Conservation (phyloP, 1,140 invertebrate genomes). For the Nasonia giraulti region DNA sequence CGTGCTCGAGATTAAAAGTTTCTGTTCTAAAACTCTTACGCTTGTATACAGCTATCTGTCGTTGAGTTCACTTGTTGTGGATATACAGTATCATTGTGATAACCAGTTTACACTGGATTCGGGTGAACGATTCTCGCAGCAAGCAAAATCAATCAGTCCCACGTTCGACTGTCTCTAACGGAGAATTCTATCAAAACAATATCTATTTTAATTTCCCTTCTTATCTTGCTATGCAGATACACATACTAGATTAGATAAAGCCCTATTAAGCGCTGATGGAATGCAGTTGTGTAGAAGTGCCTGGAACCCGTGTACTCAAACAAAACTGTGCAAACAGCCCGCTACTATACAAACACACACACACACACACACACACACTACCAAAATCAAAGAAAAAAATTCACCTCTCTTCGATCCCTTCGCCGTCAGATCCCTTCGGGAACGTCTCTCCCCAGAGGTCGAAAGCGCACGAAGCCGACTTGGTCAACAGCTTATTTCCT, state of each 20-base stretch:
- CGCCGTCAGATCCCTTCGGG: too few relatives aligned
- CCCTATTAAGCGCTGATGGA: neutral
- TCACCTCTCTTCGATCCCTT: too few relatives aligned
- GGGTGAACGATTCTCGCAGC: neutral
- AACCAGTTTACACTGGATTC: neutral
- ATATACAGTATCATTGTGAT: neutral
- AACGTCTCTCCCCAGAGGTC: too few relatives aligned
- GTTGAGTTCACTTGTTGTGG: neutral
- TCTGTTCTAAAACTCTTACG: too few relatives aligned
- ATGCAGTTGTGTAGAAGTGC: neutral
- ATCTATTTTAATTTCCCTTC: slow-evolving; percentile 21
- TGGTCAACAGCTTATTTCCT: too few relatives aligned
- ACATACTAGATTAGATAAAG: slow-evolving; percentile 14
- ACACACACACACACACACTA: too few relatives aligned
- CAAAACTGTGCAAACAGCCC: neutral
- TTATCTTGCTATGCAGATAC: slow-evolving; percentile 6
- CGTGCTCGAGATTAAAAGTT: neutral
- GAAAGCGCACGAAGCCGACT: too few relatives aligned
- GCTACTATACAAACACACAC: too few relatives aligned
- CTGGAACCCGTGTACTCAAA: neutral
- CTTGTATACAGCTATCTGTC: too few relatives aligned
- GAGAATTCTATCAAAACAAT: neutral
- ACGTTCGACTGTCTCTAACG: neutral
- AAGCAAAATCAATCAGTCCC: neutral
- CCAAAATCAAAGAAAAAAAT: too few relatives aligned